Percentiles rank a stretch among this genome's conserved stretches.
Evolutionary conservation across 2,113 vertebrate genomes (phyloP).

Genomic region (Anhinga rufa): DNA sequence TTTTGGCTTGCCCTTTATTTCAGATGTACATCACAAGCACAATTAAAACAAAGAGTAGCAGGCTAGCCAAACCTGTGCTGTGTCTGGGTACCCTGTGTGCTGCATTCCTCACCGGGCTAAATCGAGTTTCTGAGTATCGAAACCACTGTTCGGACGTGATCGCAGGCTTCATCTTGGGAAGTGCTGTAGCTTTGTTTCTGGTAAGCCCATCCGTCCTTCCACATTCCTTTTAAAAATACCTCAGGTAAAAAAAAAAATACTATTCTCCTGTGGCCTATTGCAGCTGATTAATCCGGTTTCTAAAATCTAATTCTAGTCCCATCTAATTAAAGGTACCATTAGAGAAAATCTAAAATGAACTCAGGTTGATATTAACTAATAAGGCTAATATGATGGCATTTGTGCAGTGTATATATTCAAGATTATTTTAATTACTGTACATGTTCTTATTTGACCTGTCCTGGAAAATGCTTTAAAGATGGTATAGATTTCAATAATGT

Average conservation of each 20-base stretch:
- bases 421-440: neutral
- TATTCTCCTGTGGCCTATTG: neutral
- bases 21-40: conserved; percentile 99
- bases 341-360: neutral
- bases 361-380: neutral
- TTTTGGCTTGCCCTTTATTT: neutral
- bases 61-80: conserved; percentile 93
- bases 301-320: neutral
- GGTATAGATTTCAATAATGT: neutral
- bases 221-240: neutral
- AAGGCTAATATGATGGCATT: neutral
- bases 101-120: conserved; percentile 93
- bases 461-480: neutral
- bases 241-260: neutral
- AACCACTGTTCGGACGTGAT: conserved; percentile 97
- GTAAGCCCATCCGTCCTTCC: conserved; percentile 64
- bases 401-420: neutral
- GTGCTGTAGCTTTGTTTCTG: conserved; percentile 91
- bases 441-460: neutral
- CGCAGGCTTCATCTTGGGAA: conserved; percentile 92
- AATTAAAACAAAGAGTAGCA: conserved; percentile 96
- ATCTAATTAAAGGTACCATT: neutral
- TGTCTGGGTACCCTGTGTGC: conserved; percentile 93
- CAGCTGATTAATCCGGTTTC: neutral
- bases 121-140: conserved; percentile 94